A percentile compares a stretch with the other conserved stretches of the same genome.
These are phyloP conservation scores for Latrodectus geometricus DNA, from an alignment of 1,140 invertebrate species.

Conservation along the genomic window DNA sequence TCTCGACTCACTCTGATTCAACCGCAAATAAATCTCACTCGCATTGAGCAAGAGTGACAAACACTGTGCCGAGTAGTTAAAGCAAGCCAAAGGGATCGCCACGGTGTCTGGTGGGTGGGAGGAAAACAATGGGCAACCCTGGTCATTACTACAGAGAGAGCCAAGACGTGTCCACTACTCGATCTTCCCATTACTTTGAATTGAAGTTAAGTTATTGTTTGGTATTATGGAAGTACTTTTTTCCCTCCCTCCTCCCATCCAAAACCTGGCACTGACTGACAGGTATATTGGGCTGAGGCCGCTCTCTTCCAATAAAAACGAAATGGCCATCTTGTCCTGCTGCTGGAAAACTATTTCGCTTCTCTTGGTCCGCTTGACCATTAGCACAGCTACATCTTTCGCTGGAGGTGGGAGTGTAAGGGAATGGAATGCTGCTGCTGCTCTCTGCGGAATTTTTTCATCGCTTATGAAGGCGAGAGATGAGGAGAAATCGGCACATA, in stretches of 20 bases:
- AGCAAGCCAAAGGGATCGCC: not conserved
- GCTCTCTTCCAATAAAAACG: conserved; percentile 58
- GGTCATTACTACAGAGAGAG: conserved; percentile 59
- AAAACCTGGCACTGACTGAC: conserved; percentile 38
- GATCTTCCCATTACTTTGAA: conserved; percentile 62
- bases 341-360: conserved; percentile 50
- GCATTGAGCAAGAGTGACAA: not conserved
- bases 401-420: not conserved
- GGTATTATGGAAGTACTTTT: conserved; percentile 58
- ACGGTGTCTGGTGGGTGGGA: not conserved
- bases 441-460: conserved; percentile 26
- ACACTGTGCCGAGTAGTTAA: not conserved
- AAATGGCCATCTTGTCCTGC: conserved; percentile 41
- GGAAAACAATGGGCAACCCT: conserved; percentile 33
- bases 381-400: conserved; percentile 36
- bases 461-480: conserved; percentile 53
- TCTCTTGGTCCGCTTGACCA: conserved; percentile 51
- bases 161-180: conserved; percentile 61
- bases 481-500: conserved; percentile 51
- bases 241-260: not conserved
- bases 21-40: not conserved
- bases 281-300: conserved; percentile 53
- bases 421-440: conserved; percentile 52
- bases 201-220: conserved; percentile 62
- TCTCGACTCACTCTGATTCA: too few species aligned